Percentiles rank a stretch among this genome's conserved stretches.
Conservation (phyloP, 35 echinoderm and acorn worm genomes). For the Stichopus chloronotus region DNA sequence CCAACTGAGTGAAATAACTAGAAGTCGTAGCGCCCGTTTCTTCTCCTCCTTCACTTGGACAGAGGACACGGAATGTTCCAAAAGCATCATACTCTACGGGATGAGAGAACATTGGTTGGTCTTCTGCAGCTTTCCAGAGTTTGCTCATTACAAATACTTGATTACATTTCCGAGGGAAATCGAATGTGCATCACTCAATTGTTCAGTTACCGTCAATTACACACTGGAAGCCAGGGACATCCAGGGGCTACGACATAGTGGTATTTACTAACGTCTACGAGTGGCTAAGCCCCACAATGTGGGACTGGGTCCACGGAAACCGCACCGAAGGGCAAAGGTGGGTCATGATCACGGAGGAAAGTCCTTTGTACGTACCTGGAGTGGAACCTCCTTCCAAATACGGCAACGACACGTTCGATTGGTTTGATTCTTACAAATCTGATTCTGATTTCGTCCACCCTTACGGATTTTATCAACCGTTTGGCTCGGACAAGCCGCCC, state of each 20-base stretch:
- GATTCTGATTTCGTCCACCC: conserved; percentile 51
- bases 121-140: conserved; percentile 25
- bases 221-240: conserved; percentile 22
- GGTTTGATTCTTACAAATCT: conserved; percentile 44
- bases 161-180: conserved; percentile 17
- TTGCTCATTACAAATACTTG: conserved; percentile 35
- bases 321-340: conserved; percentile 21
- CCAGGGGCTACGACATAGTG: conserved; percentile 10
- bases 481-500: neutral
- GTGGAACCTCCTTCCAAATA: conserved; percentile 26
- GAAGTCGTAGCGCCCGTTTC: neutral
- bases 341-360: conserved; percentile 57
- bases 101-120: conserved; percentile 38
- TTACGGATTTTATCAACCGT: conserved; percentile 35
- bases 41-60: neutral
- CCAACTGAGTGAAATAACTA: neutral
- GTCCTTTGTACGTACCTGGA: conserved; percentile 35
- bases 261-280: conserved; percentile 43
- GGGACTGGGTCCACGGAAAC: conserved; percentile 39
- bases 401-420: conserved; percentile 24
- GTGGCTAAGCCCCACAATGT: neutral
- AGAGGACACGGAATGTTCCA: neutral
- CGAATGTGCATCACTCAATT: conserved; percentile 15
- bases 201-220: neutral
- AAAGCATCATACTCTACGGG: conserved; percentile 7